Evolutionary conservation across 2,797 vertebrate species (phyloP).

Genomic region (Gambusia yucatana): DNA sequence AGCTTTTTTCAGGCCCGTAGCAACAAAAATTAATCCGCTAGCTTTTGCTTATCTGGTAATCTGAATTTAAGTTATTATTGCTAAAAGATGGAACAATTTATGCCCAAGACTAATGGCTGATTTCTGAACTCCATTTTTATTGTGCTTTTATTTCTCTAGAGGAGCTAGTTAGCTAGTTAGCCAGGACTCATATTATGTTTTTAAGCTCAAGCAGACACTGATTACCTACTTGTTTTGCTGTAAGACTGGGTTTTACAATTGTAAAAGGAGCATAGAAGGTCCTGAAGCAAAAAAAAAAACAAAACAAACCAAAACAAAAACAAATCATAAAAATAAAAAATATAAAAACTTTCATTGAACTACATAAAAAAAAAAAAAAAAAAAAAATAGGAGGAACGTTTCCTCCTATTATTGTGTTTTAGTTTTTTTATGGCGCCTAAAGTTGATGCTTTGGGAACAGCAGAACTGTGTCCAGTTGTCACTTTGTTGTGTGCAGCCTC

Average conservation of each 20-base stretch:
- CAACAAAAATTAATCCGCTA: background rate
- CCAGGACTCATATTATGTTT: background rate
- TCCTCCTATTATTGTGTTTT: no score
- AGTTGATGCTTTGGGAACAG: slow-evolving; percentile 37
- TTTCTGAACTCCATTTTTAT: background rate
- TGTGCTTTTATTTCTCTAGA: background rate
- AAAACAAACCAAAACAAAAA: no score
- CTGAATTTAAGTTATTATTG: background rate
- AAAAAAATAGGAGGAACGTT: no score
- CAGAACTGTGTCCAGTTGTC: background rate
- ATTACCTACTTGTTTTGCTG: background rate
- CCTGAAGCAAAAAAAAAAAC: no score
- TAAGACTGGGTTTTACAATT: background rate
- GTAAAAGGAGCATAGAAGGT: background rate
- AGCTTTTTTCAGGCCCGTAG: background rate
- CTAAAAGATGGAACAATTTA: background rate
- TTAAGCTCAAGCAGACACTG: background rate
- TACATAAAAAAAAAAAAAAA: no score
- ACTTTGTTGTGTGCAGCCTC: slow-evolving; percentile 59
- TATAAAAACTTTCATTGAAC: background rate
- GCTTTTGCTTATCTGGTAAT: background rate
- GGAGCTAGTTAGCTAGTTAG: background rate
- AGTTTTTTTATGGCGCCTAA: background rate
- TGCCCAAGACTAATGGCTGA: background rate
- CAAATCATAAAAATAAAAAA: background rate